Percentiles rank a stretch among this genome's conserved stretches.
Evolutionary conservation across 1,140 invertebrate genomes (phyloP).

Genomic region (Heliconius nattereri): DNA sequence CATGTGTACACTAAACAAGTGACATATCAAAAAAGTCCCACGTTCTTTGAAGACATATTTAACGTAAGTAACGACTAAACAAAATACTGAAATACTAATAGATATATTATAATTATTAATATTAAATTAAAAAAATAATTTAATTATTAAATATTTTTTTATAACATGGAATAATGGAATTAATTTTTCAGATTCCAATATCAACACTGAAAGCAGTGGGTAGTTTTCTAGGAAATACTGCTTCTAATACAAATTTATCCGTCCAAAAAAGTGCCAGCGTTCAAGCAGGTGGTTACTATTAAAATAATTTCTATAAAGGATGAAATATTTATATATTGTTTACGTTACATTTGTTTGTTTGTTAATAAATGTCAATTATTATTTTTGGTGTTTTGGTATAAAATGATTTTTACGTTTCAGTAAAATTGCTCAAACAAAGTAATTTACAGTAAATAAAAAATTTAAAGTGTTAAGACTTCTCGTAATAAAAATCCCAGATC

Average conservation of each 20-base stretch:
- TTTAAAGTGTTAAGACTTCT: background rate
- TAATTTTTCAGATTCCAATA: slow-evolving; percentile 76
- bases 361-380: background rate
- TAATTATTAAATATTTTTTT: too few relatives aligned
- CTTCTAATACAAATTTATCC: slow-evolving; percentile 63
- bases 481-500: slow-evolving; percentile 17
- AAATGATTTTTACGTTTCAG: slow-evolving; percentile 15
- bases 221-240: slow-evolving; percentile 66
- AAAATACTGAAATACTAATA: background rate
- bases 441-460: slow-evolving; percentile 13
- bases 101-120: background rate
- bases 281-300: slow-evolving; percentile 64
- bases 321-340: background rate
- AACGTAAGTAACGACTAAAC: slow-evolving; percentile 55
- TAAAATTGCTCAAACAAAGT: slow-evolving; percentile 14
- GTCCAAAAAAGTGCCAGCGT: slow-evolving; percentile 68
- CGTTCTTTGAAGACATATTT: slow-evolving; percentile 71
- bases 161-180: too few relatives aligned
- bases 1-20: slow-evolving; percentile 61
- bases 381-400: slow-evolving; percentile 19
- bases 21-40: slow-evolving; percentile 57
- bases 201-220: slow-evolving; percentile 69
- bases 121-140: too few relatives aligned
- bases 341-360: too few relatives aligned
- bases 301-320: background rate